These are phyloP conservation scores for Sclerodermus sp. DNA, from an alignment of 2,888 invertebrate species.

Conservation along the genomic window DNA sequence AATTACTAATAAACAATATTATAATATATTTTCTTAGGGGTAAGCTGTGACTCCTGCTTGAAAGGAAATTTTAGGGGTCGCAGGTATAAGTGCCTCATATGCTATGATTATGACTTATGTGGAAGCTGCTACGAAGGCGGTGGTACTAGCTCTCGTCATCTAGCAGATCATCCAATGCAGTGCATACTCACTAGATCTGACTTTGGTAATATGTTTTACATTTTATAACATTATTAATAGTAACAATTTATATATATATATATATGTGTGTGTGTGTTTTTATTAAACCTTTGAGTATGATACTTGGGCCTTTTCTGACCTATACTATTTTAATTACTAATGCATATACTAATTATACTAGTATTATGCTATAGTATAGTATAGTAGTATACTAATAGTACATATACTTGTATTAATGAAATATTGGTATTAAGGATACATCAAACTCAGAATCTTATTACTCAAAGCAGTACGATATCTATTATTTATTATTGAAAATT, in stretches of 20 bases:
- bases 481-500: constrained; percentile 3
- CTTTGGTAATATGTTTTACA: constrained; percentile 70
- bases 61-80: constrained; percentile 97
- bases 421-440: too few relatives aligned
- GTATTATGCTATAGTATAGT: too few relatives aligned
- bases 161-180: constrained; percentile 97
- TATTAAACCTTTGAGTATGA: too few relatives aligned
- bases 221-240: too few relatives aligned
- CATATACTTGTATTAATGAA: too few relatives aligned
- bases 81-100: constrained; percentile 98
- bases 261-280: too few relatives aligned
- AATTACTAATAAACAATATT: neutral
- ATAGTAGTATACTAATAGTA: too few relatives aligned
- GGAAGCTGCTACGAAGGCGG: constrained; percentile 93
- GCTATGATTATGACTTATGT: constrained; percentile 99
- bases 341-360: too few relatives aligned
- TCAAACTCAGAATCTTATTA: neutral
- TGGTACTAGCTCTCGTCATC: constrained; percentile 88
- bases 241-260: too few relatives aligned
- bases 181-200: constrained; percentile 96
- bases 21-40: constrained; percentile 70
- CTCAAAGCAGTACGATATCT: neutral
- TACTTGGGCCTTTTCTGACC: too few relatives aligned
- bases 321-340: too few relatives aligned
- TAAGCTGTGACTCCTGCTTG: constrained; percentile 99